Base-by-base conservation (phyloP, 2,797 vertebrate genomes). In the Momotus momota region DNA sequence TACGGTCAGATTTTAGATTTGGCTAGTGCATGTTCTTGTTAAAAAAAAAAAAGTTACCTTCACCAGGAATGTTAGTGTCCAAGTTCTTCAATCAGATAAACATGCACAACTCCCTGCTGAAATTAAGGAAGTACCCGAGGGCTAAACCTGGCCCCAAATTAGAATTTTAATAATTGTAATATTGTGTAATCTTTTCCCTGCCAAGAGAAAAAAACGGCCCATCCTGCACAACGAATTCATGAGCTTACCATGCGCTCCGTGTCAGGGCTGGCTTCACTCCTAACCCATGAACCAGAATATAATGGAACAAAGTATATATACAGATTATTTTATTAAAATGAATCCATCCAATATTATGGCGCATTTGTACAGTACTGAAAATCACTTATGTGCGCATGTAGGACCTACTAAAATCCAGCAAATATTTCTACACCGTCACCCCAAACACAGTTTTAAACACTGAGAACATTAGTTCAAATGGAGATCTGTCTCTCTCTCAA, bases 41-140 rank as follows among this genome's bases (percentile, higher is more conserved):
- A 72, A 75, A 89, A 38, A 71, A 75, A 75, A 86, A 86, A 84
- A 79, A 29, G 11, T 72, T 88, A 49, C 38, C 65, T 83, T 81
- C 72, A 52, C 85, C 57, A 83, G 61, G 80, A 93, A 90, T 60
- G 89, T 82, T 55, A 86, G 25, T 77, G 92, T 86, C 88, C 93
- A 91, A 72, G 91, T 88, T 93, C 81, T 89, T 89, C 81, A 71
- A 78, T 88, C 96, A 96, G 86, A 96, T 92, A 95, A 95, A 92
- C 49, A 78, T 22, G 57, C 67, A 71, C 48, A 81, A 45, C 73
- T 94, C 85, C 52, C 67, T 89, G 4, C 70, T 88, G 79, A 86
- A 95, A 93, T 96, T 93, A 95, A 96, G 95, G 96, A 96, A 97
- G 86, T 60, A 86, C 92, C 95, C 33, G 66, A 95, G 92, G 96